Conservation (phyloP, 1,140 invertebrate genomes). For the Muscidifurax raptorellus region DNA sequence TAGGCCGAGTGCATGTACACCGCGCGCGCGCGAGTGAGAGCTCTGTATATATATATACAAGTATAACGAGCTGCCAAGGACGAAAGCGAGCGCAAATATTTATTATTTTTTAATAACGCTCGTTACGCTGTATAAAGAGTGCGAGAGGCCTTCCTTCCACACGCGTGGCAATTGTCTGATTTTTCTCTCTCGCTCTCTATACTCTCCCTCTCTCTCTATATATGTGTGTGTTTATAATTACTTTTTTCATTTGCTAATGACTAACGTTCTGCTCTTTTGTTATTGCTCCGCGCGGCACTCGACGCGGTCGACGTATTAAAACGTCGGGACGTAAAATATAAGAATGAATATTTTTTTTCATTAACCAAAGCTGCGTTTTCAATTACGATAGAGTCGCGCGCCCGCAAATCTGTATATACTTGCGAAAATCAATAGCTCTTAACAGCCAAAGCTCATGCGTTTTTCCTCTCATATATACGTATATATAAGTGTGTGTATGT, state of each 20-base stretch:
- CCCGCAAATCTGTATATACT: not conserved
- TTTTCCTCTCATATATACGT: not conserved
- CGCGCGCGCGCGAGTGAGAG: not conserved
- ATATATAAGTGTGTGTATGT: too few relatives aligned
- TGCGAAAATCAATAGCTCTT: slow-evolving; percentile 28
- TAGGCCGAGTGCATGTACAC: not conserved
- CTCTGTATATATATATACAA: not conserved
- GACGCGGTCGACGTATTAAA: not conserved
- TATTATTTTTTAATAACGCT: slow-evolving; percentile 47
- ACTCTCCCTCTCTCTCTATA: too few relatives aligned
- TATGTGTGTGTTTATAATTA: too few relatives aligned
- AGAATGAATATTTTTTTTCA: not conserved
- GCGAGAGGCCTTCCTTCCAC: not conserved
- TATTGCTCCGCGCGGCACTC: too few relatives aligned
- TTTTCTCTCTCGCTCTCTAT: not conserved
- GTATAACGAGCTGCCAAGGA: slow-evolving; percentile 41
- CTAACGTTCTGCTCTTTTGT: not conserved
- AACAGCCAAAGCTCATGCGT: too few relatives aligned
- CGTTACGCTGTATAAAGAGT: not conserved
- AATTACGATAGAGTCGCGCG: slow-evolving; percentile 23
- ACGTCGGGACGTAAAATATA: not conserved
- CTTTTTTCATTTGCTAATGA: not conserved
- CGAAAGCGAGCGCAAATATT: slow-evolving; percentile 40
- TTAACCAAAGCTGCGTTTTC: slow-evolving; percentile 28
- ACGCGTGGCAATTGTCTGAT: not conserved